Percentiles rank a stretch among this genome's conserved stretches.
These are phyloP conservation scores for Hucho hucho DNA, from an alignment of 2,113 vertebrate genomes.

Conservation along the genomic window DNA sequence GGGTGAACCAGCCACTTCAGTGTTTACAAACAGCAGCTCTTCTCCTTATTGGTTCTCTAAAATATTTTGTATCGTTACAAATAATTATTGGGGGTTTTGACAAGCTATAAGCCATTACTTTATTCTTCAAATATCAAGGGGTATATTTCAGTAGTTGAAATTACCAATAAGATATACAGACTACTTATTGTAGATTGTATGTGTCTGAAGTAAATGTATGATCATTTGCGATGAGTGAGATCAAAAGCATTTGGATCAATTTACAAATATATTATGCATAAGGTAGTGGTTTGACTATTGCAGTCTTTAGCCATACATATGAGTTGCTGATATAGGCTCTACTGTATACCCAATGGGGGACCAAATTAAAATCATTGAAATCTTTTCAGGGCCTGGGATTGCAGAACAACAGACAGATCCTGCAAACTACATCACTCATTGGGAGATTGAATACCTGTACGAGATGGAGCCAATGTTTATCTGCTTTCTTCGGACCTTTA, in stretches of 20 bases:
- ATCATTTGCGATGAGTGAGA: constrained; percentile 11
- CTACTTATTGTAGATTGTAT: no score
- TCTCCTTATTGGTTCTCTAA: no score
- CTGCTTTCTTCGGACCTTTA: constrained; percentile 87
- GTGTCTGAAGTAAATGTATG: not conserved
- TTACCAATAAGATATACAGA: no score
- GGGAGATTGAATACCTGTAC: constrained; percentile 26
- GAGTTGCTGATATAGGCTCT: not conserved
- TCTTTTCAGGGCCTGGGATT: not conserved
- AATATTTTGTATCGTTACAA: no score
- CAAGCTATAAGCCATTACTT: no score
- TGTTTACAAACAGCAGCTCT: no score
- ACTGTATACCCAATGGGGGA: not conserved
- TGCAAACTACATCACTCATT: constrained; percentile 28
- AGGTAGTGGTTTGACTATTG: not conserved
- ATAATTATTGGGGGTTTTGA: no score
- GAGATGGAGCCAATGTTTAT: constrained; percentile 77
- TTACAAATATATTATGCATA: constrained; percentile 85
- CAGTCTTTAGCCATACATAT: not conserved
- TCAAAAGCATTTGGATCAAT: constrained; percentile 77
- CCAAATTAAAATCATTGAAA: not conserved
- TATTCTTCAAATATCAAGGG: no score
- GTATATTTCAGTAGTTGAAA: no score
- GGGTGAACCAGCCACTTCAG: no score
- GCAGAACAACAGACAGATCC: not conserved